Evolutionary conservation across 2,888 invertebrate species (phyloP).

Genomic region (Heliothis peltigera): DNA sequence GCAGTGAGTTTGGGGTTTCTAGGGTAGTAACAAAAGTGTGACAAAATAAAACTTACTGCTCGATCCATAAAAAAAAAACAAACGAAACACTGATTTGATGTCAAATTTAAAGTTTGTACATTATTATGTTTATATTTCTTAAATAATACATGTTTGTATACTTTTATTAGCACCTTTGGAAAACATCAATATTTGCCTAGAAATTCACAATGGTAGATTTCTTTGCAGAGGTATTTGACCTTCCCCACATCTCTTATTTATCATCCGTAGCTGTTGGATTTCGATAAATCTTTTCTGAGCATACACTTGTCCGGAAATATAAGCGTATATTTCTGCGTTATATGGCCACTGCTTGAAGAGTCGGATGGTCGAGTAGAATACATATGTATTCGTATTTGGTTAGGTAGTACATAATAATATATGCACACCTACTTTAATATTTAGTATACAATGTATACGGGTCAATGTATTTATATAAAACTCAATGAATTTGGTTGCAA

Average conservation of each 20-base stretch:
- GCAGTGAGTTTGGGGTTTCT: conserved; percentile 7
- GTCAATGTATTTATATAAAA: not conserved
- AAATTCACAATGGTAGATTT: conserved; percentile 2
- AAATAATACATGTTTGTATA: too few relatives aligned
- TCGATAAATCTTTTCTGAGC: conserved; percentile 48
- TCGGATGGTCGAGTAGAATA: conserved; percentile 24
- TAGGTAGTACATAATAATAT: too few relatives aligned
- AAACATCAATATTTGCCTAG: not conserved
- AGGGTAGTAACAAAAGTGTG: not conserved
- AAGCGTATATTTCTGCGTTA: conserved; percentile 40
- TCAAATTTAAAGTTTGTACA: too few relatives aligned
- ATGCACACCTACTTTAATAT: conserved; percentile 17
- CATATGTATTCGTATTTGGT: not conserved
- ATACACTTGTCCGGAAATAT: conserved; percentile 41
- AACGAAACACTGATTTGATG: too few relatives aligned
- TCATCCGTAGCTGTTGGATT: conserved; percentile 21
- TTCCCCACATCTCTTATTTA: conserved; percentile 30
- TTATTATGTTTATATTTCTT: too few relatives aligned
- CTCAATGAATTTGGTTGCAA: too few relatives aligned
- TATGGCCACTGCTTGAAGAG: conserved; percentile 34
- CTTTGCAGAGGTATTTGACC: conserved; percentile 15
- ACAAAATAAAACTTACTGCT: too few relatives aligned
- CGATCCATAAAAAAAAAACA: too few relatives aligned
- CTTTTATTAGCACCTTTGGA: not conserved
- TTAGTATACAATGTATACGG: conserved; percentile 1